Conservation (phyloP, 2,113 vertebrate genomes). For the Caranx ignobilis region DNA sequence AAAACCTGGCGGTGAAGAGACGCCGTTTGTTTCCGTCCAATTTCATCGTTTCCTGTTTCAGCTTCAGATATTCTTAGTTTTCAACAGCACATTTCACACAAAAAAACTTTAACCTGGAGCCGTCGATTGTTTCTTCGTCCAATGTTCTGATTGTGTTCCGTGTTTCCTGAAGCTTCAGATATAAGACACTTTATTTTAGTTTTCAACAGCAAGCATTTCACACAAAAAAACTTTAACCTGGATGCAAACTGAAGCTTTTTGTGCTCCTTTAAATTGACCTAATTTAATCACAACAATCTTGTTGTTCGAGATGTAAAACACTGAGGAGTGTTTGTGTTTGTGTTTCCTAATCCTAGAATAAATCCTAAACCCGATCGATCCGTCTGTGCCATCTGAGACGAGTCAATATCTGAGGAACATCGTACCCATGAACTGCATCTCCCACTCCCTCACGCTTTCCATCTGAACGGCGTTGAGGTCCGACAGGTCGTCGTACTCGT, state of each 20-base stretch:
- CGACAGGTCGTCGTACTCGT: constrained; percentile 97
- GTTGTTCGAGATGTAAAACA: not conserved
- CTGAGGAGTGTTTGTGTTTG: not conserved
- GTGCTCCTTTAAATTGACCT: not conserved
- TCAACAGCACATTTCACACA: not conserved
- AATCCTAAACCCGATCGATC: not conserved
- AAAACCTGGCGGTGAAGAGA: not conserved
- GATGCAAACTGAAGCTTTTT: not conserved
- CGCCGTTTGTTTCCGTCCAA: constrained; percentile 14
- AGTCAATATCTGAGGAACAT: constrained; percentile 1
- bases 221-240: too few relatives aligned
- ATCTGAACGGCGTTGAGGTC: constrained; percentile 98
- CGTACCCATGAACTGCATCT: constrained; percentile 99
- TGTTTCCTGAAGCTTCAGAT: constrained; percentile 1
- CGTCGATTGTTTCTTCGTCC: too few relatives aligned
- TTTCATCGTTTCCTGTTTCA: constrained; percentile 19
- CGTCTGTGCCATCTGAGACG: not conserved
- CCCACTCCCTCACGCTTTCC: constrained; percentile 99
- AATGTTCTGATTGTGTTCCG: too few relatives aligned
- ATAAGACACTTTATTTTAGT: too few relatives aligned
- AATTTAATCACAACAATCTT: not conserved
- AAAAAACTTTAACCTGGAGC: too few relatives aligned
- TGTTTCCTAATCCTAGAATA: not conserved
- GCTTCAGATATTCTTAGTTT: constrained; percentile 22
- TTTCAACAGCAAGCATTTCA: not conserved